Base-by-base conservation (phyloP, 2,113 vertebrate species). In the Anoura caudifer region DNA sequence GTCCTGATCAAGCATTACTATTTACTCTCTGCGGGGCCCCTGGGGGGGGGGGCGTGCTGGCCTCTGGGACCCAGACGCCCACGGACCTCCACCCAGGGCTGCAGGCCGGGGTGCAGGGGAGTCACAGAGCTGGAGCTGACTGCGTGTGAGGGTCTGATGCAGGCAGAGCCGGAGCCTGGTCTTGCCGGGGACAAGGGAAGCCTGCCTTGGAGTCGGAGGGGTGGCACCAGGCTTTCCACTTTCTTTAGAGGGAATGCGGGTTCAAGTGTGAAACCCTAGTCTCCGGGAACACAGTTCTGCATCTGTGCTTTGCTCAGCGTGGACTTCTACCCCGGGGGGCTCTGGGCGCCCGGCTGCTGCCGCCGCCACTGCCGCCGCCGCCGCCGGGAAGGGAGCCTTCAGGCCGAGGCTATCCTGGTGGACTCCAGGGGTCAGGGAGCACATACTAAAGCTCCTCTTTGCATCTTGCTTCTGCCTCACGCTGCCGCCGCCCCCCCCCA, bases 1-100 rank as follows among this genome's bases (percentile, higher is more conserved):
- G 43, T 4, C 65, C n/a, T 16, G 16, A 56, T 3, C 31, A 2
- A 31, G n/a, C 2, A 0, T 22, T 28, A 2, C 54, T 45, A 41
- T 31, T 24, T 13, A 14, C 36, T 33, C 31, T 33, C 52, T 67
- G 43, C 16, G 26, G 59, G 3, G 20, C 5, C 8, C 47, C 76
- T 9, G 10, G 0, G 3, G 80, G 72, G 19, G 22, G 7, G 80
- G 72, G 19, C 16, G 7, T 5, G 12, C 7, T 56, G 80, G 26
- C 19, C 22, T 33, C 10, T 13, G 38, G 36, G 77, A 22, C 33
- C 12, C 12, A 0, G 26, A 12, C 56, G 10, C 38, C 59, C 43
- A 5, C 0, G 5, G 22, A 79, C 63, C 50, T 4, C 28, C 75
- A 2, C 31, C 73, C 43, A 9, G 9, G 20, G 56, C 43, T 72